Evolutionary conservation across 2,888 invertebrate genomes (phyloP).

Genomic region (Thysanoteuthis rhombus): DNA sequence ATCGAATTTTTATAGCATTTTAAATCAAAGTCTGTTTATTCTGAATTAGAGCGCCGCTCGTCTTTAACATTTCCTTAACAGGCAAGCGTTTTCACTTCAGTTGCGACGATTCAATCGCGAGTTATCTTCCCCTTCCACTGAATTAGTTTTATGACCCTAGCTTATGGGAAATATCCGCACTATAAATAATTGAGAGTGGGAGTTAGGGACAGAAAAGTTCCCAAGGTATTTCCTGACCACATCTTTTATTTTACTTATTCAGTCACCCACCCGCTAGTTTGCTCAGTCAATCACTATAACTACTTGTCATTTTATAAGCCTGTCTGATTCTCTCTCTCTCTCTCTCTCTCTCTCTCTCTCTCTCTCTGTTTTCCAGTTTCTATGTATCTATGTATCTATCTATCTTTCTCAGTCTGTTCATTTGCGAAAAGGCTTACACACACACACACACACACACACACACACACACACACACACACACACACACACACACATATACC

Average conservation of each 20-base stretch:
- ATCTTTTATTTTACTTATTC: neutral
- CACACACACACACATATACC: too few species aligned
- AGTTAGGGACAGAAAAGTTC: neutral
- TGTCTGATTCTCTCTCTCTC: too few species aligned
- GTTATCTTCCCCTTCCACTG: constrained; percentile 12
- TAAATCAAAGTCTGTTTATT: constrained; percentile 12
- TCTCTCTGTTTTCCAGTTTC: too few species aligned
- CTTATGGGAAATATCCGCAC: neutral
- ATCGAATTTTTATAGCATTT: neutral
- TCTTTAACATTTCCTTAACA: constrained; percentile 12
- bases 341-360: too few species aligned
- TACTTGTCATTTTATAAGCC: too few species aligned
- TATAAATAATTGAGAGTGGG: neutral
- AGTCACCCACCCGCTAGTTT: neutral
- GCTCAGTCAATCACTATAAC: too few species aligned
- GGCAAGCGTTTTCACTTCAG: neutral
- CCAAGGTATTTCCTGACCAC: neutral
- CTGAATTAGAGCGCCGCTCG: neutral
- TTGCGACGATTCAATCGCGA: neutral
- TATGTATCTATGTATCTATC: too few species aligned
- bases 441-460: too few species aligned
- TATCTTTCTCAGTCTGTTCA: too few species aligned
- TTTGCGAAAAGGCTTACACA: too few species aligned
- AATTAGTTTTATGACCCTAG: neutral
- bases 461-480: too few species aligned